phyloP scores from a whole-genome alignment of 1,140 invertebrate genomes.

The Saccostrea echinata region DNA sequence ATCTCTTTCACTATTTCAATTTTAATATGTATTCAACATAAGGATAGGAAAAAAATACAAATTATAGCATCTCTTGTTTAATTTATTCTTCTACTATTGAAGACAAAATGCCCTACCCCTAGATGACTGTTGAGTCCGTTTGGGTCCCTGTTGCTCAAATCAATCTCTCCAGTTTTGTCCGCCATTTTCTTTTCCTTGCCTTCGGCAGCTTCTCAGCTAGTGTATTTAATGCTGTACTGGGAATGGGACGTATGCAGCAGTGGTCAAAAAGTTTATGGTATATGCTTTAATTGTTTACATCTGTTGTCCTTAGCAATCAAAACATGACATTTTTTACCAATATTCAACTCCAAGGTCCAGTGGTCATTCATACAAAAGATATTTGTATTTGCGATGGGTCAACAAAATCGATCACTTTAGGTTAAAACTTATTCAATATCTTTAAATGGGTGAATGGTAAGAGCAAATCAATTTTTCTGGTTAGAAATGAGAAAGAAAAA shows the following conservation, averaged over 20 bases:
- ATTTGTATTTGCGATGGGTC: not conserved
- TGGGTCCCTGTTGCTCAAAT: constrained; percentile 47
- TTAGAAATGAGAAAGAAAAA: not conserved
- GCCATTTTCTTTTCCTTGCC: not conserved
- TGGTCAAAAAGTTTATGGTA: not conserved
- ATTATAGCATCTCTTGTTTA: too few relatives aligned
- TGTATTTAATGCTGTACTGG: not conserved
- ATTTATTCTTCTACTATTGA: too few relatives aligned
- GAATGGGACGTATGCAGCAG: not conserved
- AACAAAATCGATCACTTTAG: not conserved
- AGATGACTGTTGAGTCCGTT: constrained; percentile 43
- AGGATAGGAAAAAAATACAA: too few relatives aligned
- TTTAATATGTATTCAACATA: too few relatives aligned
- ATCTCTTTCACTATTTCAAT: too few relatives aligned
- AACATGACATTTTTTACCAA: not conserved
- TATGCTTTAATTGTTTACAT: not conserved
- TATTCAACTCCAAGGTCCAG: not conserved
- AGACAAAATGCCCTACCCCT: constrained; percentile 29
- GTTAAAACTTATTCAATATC: not conserved
- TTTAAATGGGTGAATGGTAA: not conserved
- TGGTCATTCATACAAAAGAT: constrained; percentile 3
- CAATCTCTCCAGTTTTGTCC: constrained; percentile 34
- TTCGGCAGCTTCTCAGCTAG: not conserved
- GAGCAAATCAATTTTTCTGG: not conserved
- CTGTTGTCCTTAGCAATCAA: not conserved